Conservation (phyloP, 1,140 invertebrate species). For the Holotrichia oblita region DNA sequence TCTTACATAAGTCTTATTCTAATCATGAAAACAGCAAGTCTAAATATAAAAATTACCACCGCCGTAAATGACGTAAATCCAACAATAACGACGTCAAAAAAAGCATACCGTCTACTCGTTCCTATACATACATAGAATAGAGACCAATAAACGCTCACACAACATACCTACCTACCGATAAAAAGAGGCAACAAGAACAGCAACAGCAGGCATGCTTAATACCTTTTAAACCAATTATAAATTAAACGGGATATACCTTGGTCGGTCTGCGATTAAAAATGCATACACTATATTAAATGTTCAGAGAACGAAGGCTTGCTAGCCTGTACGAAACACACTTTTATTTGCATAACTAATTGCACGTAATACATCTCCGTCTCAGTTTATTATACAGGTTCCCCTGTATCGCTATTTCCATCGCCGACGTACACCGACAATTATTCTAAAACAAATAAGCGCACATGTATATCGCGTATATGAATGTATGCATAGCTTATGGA, state of each 20-base stretch:
- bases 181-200: constrained; percentile 23
- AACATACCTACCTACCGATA: constrained; percentile 5
- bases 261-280: constrained; percentile 36
- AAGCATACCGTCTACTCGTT: no score
- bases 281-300: constrained; percentile 38
- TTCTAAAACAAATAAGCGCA: constrained; percentile 34
- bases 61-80: neutral
- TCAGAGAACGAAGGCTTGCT: neutral
- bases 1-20: neutral
- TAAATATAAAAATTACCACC: neutral
- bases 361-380: neutral
- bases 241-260: constrained; percentile 30
- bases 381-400: neutral
- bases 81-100: neutral
- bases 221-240: constrained; percentile 37
- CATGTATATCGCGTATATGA: constrained; percentile 42
- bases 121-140: neutral
- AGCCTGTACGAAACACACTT: constrained; percentile 14
- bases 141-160: neutral
- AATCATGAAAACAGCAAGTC: neutral
- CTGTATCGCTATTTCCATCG: neutral
- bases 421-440: constrained; percentile 27
- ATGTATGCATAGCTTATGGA: constrained; percentile 59
- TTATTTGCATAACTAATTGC: constrained; percentile 42
- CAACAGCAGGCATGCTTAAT: constrained; percentile 19